phyloP scores from a whole-genome alignment of 2,797 vertebrate species.

The Esox masquinongy region DNA sequence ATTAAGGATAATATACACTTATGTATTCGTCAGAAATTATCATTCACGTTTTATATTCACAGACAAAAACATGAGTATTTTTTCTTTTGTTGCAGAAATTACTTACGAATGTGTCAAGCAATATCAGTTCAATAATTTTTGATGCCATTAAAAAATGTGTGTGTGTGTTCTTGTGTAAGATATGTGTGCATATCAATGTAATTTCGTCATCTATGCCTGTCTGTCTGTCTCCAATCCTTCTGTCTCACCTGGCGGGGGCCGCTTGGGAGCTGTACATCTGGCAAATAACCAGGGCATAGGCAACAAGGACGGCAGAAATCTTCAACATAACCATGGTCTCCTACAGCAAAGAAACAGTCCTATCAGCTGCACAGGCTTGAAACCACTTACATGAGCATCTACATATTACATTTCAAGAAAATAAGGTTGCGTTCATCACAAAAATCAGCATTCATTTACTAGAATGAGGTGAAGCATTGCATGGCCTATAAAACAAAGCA shows the following conservation, averaged over 20 bases:
- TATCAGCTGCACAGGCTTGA: slow-evolving; percentile 35
- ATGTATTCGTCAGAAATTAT: not conserved
- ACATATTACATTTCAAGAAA: slow-evolving; percentile 6
- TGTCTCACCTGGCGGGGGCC: slow-evolving; percentile 86
- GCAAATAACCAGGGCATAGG: slow-evolving; percentile 90
- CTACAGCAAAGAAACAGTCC: slow-evolving; percentile 58
- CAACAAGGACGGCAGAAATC: slow-evolving; percentile 87
- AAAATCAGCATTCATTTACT: not conserved
- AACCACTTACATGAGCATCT: not conserved
- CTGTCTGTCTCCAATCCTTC: not conserved
- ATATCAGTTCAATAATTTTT: not conserved
- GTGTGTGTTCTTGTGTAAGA: not conserved
- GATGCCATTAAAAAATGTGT: not conserved
- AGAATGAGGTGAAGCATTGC: not conserved
- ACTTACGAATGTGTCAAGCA: not conserved
- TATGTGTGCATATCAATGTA: not conserved
- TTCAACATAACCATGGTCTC: slow-evolving; percentile 90
- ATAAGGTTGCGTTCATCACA: too few species aligned
- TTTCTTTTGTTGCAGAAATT: not conserved
- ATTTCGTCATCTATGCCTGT: not conserved
- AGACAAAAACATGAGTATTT: not conserved
- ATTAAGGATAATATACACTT: slow-evolving; percentile 4
- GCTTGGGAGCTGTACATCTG: slow-evolving; percentile 90
- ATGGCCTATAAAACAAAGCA: not conserved
- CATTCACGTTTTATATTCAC: not conserved